Evolutionary conservation across 2,113 vertebrate genomes (phyloP), one percentile per base, ranked within the genome.

Genomic region (Channa argus): DNA sequence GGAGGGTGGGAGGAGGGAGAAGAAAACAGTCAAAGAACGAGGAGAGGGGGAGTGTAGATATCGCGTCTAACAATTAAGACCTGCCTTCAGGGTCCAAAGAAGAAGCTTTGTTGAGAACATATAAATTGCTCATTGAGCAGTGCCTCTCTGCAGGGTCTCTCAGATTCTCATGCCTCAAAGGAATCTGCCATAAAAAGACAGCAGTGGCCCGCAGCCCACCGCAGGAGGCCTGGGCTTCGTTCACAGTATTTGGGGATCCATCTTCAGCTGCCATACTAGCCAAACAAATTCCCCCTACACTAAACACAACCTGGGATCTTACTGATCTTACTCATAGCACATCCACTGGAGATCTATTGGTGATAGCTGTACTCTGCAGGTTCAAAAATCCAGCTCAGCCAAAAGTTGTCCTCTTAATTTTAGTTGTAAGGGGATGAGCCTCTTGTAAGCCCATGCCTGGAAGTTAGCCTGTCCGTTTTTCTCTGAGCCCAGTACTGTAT

Each of bases 1-100:
- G 89, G 73, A 1, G 87, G 81, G 77, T 0, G 80, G 79, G 71
- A 72, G 84, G 80, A 77, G 83, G 80, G 62, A 64, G 83, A 77
- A 54, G 86, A 76, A 87, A 90, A 88, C 83, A 89, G 90, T 84
- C 71, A 84, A 83, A 88, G 84, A 79, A 86, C 84, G 73, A 79
- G 74, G 77, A 80, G 65, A 73, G 77, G 80, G 79, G 76, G 86
- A 87, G 80, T 81, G 82, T 80, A 87, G 89, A 92, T 92, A 92
- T 91, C 84, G 71, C 79, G 87, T 89, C 81, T 83, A 91, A 93
- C 92, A 93, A 93, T 93, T 93, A 93, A 89, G 91, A 92, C 85
- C 88, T 91, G 91, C 92, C 92, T 90, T 67, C 71, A 1, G 91
- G 92, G 70, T 58, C 66, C 45, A 59, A 71, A 80, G 86, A 74